Conservation (phyloP, 2,888 invertebrate genomes). For the Drosophila birchii region DNA sequence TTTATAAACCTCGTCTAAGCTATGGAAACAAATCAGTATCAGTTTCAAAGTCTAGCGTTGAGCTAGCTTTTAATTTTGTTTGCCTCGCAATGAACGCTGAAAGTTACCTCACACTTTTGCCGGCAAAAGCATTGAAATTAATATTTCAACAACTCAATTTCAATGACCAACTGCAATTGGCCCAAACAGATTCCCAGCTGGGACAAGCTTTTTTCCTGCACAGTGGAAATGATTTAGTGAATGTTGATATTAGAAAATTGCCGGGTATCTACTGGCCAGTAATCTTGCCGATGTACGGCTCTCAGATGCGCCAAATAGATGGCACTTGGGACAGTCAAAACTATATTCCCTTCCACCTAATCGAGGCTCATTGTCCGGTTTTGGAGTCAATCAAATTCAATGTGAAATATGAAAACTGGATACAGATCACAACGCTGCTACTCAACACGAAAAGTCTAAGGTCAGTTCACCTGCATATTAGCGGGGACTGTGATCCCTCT, state of each 20-base stretch:
- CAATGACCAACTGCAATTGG: conserved; percentile 4
- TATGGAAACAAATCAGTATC: background rate
- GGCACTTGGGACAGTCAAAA: background rate
- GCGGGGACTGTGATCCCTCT: background rate
- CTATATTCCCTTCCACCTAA: background rate
- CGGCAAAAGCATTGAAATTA: background rate
- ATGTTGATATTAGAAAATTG: background rate
- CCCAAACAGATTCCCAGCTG: background rate
- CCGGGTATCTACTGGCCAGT: background rate
- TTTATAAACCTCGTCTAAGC: background rate
- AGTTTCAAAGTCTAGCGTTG: background rate
- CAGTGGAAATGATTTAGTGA: background rate
- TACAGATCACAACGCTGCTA: background rate
- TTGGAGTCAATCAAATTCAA: background rate
- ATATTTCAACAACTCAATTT: conserved; percentile 1
- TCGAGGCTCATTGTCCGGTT: background rate
- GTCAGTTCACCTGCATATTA: conserved; percentile 2
- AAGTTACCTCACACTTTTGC: conserved; percentile 1
- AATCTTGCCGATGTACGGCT: background rate
- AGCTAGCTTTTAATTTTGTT: background rate
- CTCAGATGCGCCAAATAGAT: background rate
- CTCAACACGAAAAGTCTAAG: background rate
- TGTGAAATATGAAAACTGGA: background rate
- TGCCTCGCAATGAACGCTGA: background rate
- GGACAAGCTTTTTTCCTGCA: background rate